Base-by-base conservation (phyloP, 2,888 invertebrate genomes). In the Palloptera scutellata region DNA sequence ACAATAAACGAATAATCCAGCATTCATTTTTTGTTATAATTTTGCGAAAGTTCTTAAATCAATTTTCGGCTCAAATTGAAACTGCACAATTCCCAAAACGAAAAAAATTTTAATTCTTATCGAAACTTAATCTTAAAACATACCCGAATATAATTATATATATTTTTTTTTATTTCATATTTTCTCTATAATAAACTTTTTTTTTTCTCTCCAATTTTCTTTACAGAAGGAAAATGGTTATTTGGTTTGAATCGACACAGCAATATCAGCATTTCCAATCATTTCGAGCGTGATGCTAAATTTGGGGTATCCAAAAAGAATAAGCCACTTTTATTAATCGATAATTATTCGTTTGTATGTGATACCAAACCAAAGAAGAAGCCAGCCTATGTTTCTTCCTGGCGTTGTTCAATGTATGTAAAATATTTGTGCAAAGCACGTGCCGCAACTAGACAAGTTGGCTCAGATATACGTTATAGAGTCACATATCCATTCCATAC, bases 391-490 rank as follows among this genome's bases (percentile, higher is more conserved):
- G 68, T 70, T 5, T 72, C 72, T 48, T 72, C 72, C 66, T 77
- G 77, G 77, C 72, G 76, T 15, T 77, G 77, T 67, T 72, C 76
- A 3, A 73, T 70, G 65, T 75, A 76, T 63, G 72, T 69, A 10
- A 75, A 72, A 40, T 61, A 73, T 58, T 55, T 66, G 20, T 78
- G 78, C 61, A 78, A 73, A 59, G 76, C 77, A 19, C 71, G 73
- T 43, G 78, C 78, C 1, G 67, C 68, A 19, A 77, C 76, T 8
- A 76, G 72, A 63, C 57, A 71, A 59, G 67, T 77, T 17, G 77
- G 74, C 8, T 59, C 67, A 4, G 75, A 76, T 52, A 70, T 81
- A 17, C 76, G 74, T 67, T 81, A 78, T 68, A 75, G 73, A 17
- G 70, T 76, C 57, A 76, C 74, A 11, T 74, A 76, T 70, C 74